Percentiles rank a stretch among this genome's conserved stretches.
Evolutionary conservation across 2,888 invertebrate genomes (phyloP).

Genomic region (Ormyrus labotus): DNA sequence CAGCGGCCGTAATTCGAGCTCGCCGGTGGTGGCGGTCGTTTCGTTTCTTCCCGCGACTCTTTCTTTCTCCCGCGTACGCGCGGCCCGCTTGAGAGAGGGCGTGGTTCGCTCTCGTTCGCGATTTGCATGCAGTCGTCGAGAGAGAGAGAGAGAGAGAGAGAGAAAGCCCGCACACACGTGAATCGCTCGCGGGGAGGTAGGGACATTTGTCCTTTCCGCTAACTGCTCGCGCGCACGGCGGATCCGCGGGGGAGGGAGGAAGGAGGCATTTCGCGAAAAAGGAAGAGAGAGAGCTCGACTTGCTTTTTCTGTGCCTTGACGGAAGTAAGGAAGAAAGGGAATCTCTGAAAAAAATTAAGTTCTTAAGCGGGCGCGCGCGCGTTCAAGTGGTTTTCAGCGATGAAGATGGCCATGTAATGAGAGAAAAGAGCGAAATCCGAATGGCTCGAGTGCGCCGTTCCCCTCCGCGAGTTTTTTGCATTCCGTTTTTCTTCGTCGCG

Average conservation of each 20-base stretch:
- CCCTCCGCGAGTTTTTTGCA: constrained; percentile 9
- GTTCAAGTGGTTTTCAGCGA: constrained; percentile 43
- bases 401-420: constrained; percentile 51
- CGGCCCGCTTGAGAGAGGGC: constrained; percentile 66
- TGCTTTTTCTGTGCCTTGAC: not conserved
- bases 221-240: not conserved
- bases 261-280: constrained; percentile 15
- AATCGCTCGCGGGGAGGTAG: constrained; percentile 10
- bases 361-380: constrained; percentile 25
- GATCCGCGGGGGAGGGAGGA: not conserved
- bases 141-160: constrained; percentile 9
- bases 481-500: constrained; percentile 28
- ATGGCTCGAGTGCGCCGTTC: constrained; percentile 34
- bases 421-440: constrained; percentile 49
- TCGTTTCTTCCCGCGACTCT: constrained; percentile 28
- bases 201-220: constrained; percentile 18
- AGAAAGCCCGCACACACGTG: not conserved
- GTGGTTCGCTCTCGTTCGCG: constrained; percentile 68
- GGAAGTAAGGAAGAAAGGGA: constrained; percentile 44
- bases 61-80: not conserved
- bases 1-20: too few species aligned
- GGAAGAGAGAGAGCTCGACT: constrained; percentile 3
- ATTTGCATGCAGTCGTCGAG: constrained; percentile 56
- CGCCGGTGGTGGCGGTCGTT: constrained; percentile 1
- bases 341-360: constrained; percentile 53